Conservation (phyloP, 2,888 invertebrate species). For the Diaperis boleti region DNA sequence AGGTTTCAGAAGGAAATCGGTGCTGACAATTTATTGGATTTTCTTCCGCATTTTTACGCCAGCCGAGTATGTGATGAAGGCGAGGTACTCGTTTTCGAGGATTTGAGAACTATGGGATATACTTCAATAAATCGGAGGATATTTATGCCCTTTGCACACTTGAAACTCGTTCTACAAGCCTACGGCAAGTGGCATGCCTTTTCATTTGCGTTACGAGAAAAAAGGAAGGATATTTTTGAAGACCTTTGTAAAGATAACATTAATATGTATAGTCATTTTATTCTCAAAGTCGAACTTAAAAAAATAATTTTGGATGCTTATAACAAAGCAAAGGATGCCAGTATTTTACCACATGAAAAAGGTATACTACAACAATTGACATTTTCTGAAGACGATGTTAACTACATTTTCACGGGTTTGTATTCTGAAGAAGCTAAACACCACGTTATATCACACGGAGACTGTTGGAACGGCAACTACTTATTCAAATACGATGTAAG, state of each 20-base stretch:
- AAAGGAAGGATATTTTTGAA: conserved; percentile 28
- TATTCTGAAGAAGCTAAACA: conserved; percentile 18
- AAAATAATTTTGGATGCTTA: conserved; percentile 1
- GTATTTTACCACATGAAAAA: neutral
- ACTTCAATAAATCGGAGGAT: conserved; percentile 45
- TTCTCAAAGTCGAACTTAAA: neutral
- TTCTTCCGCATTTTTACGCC: conserved; percentile 41
- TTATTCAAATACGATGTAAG: conserved; percentile 42
- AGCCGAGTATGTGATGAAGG: conserved; percentile 15
- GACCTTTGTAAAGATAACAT: conserved; percentile 18
- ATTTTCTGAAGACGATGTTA: neutral
- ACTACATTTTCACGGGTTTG: conserved; percentile 9
- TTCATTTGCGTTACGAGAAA: conserved; percentile 42
- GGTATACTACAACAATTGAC: neutral
- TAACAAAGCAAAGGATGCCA: neutral
- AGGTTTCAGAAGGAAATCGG: conserved; percentile 43
- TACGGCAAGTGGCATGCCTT: conserved; percentile 40
- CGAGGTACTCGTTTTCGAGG: conserved; percentile 51
- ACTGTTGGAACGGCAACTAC: conserved; percentile 43
- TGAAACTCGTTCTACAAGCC: conserved; percentile 49
- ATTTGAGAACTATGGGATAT: conserved; percentile 51
- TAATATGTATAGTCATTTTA: conserved; percentile 21
- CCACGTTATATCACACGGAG: conserved; percentile 41
- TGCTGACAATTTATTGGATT: conserved; percentile 35
- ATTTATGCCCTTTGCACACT: conserved; percentile 54